Percentiles rank a stretch among this genome's conserved stretches.
Conservation (phyloP, 64 coral and sea anemone genomes). For the Montipora foliosa region DNA sequence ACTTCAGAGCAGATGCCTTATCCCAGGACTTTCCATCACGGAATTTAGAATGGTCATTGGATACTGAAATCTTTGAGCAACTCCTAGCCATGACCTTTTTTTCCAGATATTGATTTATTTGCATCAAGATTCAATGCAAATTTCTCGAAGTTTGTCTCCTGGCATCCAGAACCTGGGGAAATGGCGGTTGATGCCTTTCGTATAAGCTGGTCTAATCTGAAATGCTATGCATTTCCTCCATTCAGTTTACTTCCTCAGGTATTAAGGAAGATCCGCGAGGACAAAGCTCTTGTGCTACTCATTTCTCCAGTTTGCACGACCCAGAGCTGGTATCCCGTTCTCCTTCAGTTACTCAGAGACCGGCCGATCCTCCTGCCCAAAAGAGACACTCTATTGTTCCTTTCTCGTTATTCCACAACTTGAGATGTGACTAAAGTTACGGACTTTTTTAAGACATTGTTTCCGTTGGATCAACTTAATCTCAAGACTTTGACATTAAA, state of each 20-base stretch:
- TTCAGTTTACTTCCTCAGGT: slow-evolving; percentile 70
- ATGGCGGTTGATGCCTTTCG: slow-evolving; percentile 47
- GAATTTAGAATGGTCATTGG: slow-evolving; percentile 55
- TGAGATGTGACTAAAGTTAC: too few species aligned
- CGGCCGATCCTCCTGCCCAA: background rate
- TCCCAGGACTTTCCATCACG: slow-evolving; percentile 16
- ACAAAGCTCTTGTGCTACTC: slow-evolving; percentile 47
- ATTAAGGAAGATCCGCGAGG: slow-evolving; percentile 31
- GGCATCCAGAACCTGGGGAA: slow-evolving; percentile 62
- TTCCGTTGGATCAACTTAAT: slow-evolving; percentile 71
- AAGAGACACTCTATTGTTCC: slow-evolving; percentile 41
- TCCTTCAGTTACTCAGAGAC: slow-evolving; percentile 63
- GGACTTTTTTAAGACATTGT: slow-evolving; percentile 72
- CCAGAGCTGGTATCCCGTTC: slow-evolving; percentile 61
- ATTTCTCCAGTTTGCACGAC: slow-evolving; percentile 73
- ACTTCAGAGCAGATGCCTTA: slow-evolving; percentile 17
- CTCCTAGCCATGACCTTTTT: slow-evolving; percentile 7
- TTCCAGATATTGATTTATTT: slow-evolving; percentile 6
- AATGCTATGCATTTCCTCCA: slow-evolving; percentile 74
- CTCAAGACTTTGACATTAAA: slow-evolving; percentile 79
- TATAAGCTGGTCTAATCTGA: slow-evolving; percentile 68
- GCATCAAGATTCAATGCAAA: slow-evolving; percentile 52
- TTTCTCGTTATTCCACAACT: too few species aligned
- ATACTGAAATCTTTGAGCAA: slow-evolving; percentile 22
- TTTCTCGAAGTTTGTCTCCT: slow-evolving; percentile 45